A percentile compares a stretch with the other conserved stretches of the same genome.
Conservation (phyloP, 2,888 invertebrate genomes). For the Xylota sylvarum region DNA sequence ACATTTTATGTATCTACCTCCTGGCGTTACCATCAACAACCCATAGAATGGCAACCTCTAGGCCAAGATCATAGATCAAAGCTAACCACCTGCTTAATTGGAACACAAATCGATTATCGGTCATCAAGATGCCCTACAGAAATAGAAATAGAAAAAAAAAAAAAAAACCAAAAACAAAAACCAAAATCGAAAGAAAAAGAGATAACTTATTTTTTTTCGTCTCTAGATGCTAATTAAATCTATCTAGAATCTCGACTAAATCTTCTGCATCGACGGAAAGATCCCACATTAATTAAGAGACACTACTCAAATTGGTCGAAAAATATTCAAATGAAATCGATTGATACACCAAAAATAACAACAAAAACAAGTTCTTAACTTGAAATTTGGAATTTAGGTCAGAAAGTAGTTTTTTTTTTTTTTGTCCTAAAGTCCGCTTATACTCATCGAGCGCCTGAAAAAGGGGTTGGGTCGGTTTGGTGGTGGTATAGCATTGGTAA, state of each 20-base stretch:
- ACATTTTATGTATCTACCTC: neutral
- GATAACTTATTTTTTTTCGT: neutral
- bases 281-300: constrained; percentile 62
- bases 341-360: constrained; percentile 20
- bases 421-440: constrained; percentile 23
- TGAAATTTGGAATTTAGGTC: constrained; percentile 70
- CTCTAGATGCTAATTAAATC: constrained; percentile 40
- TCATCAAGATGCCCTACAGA: constrained; percentile 5
- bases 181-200: constrained; percentile 23
- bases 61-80: constrained; percentile 39
- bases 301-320: constrained; percentile 37
- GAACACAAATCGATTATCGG: constrained; percentile 45
- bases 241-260: constrained; percentile 27
- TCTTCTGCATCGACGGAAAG: constrained; percentile 2
- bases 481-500: constrained; percentile 45
- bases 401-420: constrained; percentile 27
- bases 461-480: constrained; percentile 55
- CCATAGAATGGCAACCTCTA: constrained; percentile 1
- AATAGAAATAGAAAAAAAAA: neutral
- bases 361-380: constrained; percentile 63
- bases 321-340: constrained; percentile 33
- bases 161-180: constrained; percentile 9
- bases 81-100: constrained; percentile 49
- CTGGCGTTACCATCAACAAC: neutral
- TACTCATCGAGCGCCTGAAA: constrained; percentile 2